Conservation (phyloP, 1,140 invertebrate genomes). For the Lanistes nyassanus region DNA sequence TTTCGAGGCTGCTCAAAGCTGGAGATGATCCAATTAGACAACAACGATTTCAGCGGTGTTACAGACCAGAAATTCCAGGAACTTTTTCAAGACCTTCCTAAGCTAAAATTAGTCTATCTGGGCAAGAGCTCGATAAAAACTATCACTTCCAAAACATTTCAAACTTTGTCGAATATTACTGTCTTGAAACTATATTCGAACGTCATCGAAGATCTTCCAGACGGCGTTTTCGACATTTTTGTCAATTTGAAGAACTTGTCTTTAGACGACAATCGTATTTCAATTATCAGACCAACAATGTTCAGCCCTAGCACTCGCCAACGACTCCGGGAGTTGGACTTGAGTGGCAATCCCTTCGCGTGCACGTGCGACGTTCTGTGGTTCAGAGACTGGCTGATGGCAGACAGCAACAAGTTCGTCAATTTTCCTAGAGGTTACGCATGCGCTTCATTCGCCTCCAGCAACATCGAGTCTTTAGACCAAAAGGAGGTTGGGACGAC, state of each 20-base stretch:
- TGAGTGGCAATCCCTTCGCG: conserved; percentile 12
- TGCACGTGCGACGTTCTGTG: conserved; percentile 21
- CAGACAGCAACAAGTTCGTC: neutral
- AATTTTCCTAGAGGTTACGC: neutral
- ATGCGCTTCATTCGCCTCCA: neutral
- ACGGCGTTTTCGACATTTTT: neutral
- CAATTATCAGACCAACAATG: neutral
- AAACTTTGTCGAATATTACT: neutral
- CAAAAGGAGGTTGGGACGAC: too few relatives aligned
- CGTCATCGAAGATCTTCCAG: neutral
- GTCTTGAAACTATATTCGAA: neutral
- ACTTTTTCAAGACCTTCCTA: neutral
- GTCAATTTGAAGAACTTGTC: neutral
- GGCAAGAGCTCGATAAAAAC: too few relatives aligned
- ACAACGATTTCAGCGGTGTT: neutral
- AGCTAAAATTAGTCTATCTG: neutral
- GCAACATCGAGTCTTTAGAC: too few relatives aligned
- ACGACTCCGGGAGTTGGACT: neutral
- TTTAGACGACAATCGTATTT: neutral
- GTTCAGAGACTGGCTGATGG: conserved; percentile 23
- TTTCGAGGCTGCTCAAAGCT: neutral
- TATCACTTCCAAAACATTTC: neutral
- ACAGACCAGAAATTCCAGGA: neutral
- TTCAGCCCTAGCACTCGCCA: neutral
- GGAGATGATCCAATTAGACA: neutral